Percentiles rank a stretch among this genome's conserved stretches.
These are phyloP conservation scores for Amphiprion ocellaris DNA, from an alignment of 2,113 vertebrate genomes.

Conservation along the genomic window DNA sequence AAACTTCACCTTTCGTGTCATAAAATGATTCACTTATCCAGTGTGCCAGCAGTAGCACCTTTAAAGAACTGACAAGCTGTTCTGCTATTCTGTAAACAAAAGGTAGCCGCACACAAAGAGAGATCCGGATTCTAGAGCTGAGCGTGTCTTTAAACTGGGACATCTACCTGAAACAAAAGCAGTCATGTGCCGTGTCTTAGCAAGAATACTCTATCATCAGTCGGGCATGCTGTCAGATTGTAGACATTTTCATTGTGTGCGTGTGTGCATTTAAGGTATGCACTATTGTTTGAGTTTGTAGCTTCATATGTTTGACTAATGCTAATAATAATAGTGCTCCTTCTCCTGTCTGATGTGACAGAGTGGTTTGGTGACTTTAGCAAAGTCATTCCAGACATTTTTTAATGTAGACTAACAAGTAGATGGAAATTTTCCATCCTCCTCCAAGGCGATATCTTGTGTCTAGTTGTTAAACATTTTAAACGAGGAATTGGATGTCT, in stretches of 20 bases:
- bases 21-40: conserved; percentile 1
- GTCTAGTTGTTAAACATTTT: no score
- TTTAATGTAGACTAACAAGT: neutral
- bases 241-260: conserved; percentile 8
- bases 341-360: neutral
- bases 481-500: no score
- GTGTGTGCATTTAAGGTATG: neutral
- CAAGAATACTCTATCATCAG: conserved; percentile 8
- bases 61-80: conserved; percentile 15
- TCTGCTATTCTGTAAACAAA: conserved; percentile 32
- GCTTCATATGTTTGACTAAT: neutral
- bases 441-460: no score
- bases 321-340: neutral
- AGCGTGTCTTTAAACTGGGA: neutral
- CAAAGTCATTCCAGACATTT: neutral
- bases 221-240: neutral
- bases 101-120: conserved; percentile 6
- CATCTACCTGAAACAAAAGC: conserved; percentile 22
- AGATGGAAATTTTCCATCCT: no score
- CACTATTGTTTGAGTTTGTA: neutral
- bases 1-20: conserved; percentile 20
- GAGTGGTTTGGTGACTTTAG: conserved; percentile 22
- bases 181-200: neutral
- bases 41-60: conserved; percentile 4
- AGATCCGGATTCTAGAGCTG: conserved; percentile 8